phyloP scores from a whole-genome alignment of 2,888 invertebrate species.

The Melanostoma mellinum region DNA sequence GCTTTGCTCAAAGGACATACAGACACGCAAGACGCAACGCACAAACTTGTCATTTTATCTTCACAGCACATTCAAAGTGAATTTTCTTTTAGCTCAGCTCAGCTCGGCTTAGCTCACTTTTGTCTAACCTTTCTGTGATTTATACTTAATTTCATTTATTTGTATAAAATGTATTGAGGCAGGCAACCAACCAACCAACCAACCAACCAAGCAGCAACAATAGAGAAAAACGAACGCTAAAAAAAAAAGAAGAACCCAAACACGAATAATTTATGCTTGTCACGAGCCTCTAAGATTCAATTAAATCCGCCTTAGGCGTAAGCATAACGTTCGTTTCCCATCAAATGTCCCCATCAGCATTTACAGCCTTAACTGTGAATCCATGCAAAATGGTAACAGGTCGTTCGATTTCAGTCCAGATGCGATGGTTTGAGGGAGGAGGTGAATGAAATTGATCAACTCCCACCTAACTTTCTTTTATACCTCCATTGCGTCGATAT shows the following conservation, averaged over 20 bases:
- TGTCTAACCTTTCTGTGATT: slow-evolving; percentile 7
- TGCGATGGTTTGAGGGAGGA: background rate
- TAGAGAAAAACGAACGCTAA: background rate
- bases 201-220: too few relatives aligned
- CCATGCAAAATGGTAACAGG: slow-evolving; percentile 53
- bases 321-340: slow-evolving; percentile 25
- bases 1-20: slow-evolving; percentile 11
- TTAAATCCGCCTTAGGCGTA: slow-evolving; percentile 33
- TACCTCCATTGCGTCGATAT: background rate
- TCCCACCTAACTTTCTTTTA: background rate
- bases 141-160: slow-evolving; percentile 5
- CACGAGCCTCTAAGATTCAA: slow-evolving; percentile 58
- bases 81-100: background rate
- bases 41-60: slow-evolving; percentile 1
- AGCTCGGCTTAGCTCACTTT: background rate
- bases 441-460: slow-evolving; percentile 22
- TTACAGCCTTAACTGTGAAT: slow-evolving; percentile 38
- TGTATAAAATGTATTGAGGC: background rate
- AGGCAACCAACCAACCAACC: too few relatives aligned
- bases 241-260: slow-evolving; percentile 15
- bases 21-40: slow-evolving; percentile 3
- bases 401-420: slow-evolving; percentile 25
- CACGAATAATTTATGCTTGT: slow-evolving; percentile 46
- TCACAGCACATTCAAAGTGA: slow-evolving; percentile 9
- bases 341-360: slow-evolving; percentile 20